Base-by-base conservation (phyloP, 2,797 vertebrate species). In the Telmatherina bonti region DNA sequence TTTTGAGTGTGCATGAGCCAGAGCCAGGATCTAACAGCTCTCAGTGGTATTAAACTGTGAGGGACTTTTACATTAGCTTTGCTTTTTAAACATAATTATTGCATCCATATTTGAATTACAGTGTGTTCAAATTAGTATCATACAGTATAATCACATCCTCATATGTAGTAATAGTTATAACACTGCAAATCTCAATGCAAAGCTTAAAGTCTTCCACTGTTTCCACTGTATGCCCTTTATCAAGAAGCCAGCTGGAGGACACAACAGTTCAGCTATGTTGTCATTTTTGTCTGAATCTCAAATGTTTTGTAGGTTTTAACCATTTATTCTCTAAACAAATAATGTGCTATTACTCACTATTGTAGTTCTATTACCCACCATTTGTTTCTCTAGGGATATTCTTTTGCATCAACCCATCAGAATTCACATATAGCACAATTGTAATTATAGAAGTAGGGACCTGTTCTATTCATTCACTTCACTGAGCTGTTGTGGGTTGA, bases 391-490 rank as follows among this genome's bases (percentile, higher is more conserved):
- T n/a, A 61, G 15, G 7, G 20, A 26, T 38, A 16, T 24, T 4
- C n/a, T 43, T 60, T 60, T 4, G 2, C 16, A 7, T 43, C 11
- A 2, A 27, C 10, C 7, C 9, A 26, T 51, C 22, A 18, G 18
- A 38, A 30, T 61, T n/a, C 36, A 27, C 18, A 29, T 27, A 18
- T 4, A 24, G n/a, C 11, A 35, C n/a, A 57, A 5, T 4, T n/a
- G 27, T 58, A 36, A 11, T 7, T 41, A 24, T 31, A 62, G 38
- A 57, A 62, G 9, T 16, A 59, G 36, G 31, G n/a, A 53, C 47
- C 30, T 22, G 41, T 53, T 70, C 9, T 3, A 2, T 47, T 36
- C 2, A 70, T 71, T 72, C 80, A 76, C 82, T 86, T 90, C 73
- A 88, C 45, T 22, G 60, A 52, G 45, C 16, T 53, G 63, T 52